Evolutionary conservation across 2,113 vertebrate species (phyloP), one percentile per base, ranked within the genome.

Genomic region (Alouatta palliata): DNA sequence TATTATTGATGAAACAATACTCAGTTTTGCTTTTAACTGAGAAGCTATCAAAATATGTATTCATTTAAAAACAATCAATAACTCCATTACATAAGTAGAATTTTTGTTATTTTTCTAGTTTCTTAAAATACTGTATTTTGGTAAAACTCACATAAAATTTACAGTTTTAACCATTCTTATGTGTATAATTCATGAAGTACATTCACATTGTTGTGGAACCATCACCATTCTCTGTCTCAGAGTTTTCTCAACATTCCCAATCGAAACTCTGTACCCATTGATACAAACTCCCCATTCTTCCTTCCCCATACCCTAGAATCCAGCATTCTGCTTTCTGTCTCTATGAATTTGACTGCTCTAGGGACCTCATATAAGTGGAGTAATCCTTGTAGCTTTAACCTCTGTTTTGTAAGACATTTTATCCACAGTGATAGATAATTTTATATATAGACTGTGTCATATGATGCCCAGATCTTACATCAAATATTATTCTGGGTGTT

Each of bases 121-220:
- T 25, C 21, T 54, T n/a, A 23, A 76, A 77, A 43, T 47, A 47
- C 11, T 35, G 25, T 30, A 14, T 43, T 32, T 20, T 43, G 64
- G 56, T 32, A 61, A 64, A 82, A 84, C 43, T 40, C 5, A 5
- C 0, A 1, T 30, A 32, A 40, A 86, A 10, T 10, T 4, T 73
- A 12, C 9, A 23, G 5, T 25, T 54, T 68, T 70, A 30, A 40
- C 40, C 20, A 19, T 58, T 56, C 35, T 4, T 32, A 30, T 23
- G 35, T 23, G 8, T 10, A 3, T 0, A 14, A 37, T 11, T 83
- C 61, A 6, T 1, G 45, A 30, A 58, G 35, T 10, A 32, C 45
- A 5, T 20, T 49, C 25, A 11, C 4, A 2, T 16, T 52, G 17
- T 0, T 35, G 0, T 4, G 12, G 4, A 5, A 19, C 19, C 5